A percentile compares a stretch with the other conserved stretches of the same genome.
Evolutionary conservation across 2,888 invertebrate genomes (phyloP).

Genomic region (Zygothrica quintamaculata): DNA sequence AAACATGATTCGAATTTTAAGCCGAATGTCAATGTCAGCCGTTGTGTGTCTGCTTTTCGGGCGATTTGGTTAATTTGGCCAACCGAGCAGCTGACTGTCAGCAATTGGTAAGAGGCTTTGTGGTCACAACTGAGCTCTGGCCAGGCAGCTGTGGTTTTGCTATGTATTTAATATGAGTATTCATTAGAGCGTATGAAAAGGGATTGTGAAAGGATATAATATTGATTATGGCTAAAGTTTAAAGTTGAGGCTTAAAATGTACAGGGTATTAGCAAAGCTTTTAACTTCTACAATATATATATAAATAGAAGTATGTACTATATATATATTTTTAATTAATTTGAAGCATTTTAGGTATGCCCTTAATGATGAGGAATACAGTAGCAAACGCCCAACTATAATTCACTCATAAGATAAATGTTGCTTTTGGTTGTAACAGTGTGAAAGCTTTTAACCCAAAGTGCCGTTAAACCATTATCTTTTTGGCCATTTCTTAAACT

Average conservation of each 20-base stretch:
- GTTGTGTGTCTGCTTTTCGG: constrained; percentile 45
- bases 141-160: constrained; percentile 19
- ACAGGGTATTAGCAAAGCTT: no score
- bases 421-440: constrained; percentile 23
- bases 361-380: neutral
- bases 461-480: constrained; percentile 45
- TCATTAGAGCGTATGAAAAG: no score
- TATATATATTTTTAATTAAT: constrained; percentile 8
- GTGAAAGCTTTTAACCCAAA: constrained; percentile 26
- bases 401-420: neutral
- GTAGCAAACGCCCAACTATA: neutral
- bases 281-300: no score
- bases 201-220: no score
- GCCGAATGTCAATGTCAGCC: constrained; percentile 2
- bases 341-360: neutral
- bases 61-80: constrained; percentile 57
- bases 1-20: constrained; percentile 13
- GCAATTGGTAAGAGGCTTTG: constrained; percentile 51
- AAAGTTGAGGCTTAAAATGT: no score
- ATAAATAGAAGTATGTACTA: no score
- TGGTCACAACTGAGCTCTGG: constrained; percentile 17
- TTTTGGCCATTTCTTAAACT: constrained; percentile 32
- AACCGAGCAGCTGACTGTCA: constrained; percentile 17
- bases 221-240: no score
- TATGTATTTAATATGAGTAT: constrained; percentile 3